phyloP scores from a whole-genome alignment of 23 tunicate species.

The Trididemnum miniatum region DNA sequence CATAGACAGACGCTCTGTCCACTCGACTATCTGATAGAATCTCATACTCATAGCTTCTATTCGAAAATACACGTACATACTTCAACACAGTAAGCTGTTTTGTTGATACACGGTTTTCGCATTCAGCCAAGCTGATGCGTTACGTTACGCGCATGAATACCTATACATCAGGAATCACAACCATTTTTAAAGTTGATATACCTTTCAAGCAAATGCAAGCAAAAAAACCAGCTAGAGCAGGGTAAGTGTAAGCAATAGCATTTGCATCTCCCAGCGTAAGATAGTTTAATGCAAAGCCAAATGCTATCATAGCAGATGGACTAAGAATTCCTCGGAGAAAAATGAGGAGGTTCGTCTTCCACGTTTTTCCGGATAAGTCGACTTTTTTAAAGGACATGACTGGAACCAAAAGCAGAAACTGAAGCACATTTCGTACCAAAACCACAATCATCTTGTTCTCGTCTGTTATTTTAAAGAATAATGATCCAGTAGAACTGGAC shows the following conservation, averaged over 20 bases:
- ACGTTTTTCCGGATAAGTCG: neutral
- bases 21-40: no score
- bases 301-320: neutral
- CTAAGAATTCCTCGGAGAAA: neutral
- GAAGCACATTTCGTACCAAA: neutral
- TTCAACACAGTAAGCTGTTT: no score
- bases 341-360: neutral
- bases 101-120: no score
- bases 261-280: slow-evolving; percentile 11
- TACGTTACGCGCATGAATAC: no score
- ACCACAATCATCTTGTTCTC: slow-evolving; percentile 6
- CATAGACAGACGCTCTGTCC: no score
- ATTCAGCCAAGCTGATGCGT: no score
- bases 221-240: slow-evolving; percentile 24
- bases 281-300: slow-evolving; percentile 5
- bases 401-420: neutral
- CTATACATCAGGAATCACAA: no score
- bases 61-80: no score
- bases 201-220: slow-evolving; percentile 39
- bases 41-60: no score
- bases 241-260: slow-evolving; percentile 18
- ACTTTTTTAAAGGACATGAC: neutral
- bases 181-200: no score
- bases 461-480: slow-evolving; percentile 5
- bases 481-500: neutral